Base-by-base conservation (phyloP, 1,140 invertebrate genomes). In the Drosophila melanica region DNA sequence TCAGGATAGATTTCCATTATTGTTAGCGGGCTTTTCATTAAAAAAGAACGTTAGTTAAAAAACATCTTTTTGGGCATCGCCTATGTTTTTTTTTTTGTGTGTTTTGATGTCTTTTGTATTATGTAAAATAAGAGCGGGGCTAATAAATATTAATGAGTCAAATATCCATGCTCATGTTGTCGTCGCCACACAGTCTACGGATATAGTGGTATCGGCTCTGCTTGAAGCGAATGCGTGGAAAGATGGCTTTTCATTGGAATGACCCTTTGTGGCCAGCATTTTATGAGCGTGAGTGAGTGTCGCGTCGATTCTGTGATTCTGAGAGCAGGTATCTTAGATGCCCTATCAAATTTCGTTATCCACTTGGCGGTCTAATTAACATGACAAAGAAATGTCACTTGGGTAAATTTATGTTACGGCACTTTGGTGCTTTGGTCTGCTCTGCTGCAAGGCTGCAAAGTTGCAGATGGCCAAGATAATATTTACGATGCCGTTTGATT, bases 371-470 rank as follows among this genome's bases (percentile, higher is more conserved):
- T 86, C 72, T 86, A 89, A 91, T 91, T 91, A 91, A 90, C 90
- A 91, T 91, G 71, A 91, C 90, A 91, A 91, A 91, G 90, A 82
- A 86, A 82, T 90, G 86, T 90, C 86, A 86, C 76, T 71, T 86
- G 60, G 70, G 44, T 69, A 79, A 81, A 90, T 90, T 90, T 90
- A 90, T 90, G 87, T 58, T 62, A 70, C 66, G 66, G 75, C 87
- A 85, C 78, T 90, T 72, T 41, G 55, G 30, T 67, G 35, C 63
- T 48, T 58, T 39, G 48, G 50, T 58, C 20, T 67, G 35, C 63
- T 48, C 53, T 39, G 48, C 55, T 58, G 48, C 55, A 33, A 18
- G 57, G 69, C 53, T 66, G 79, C 70, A 75, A 79, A 71, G 69
- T 76, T 89, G 84, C 79, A 79, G 82, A 87, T 86, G 82, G 79